These are phyloP conservation scores for Hypsibius dujardini DNA, from an alignment of 1,140 invertebrate species.

Conservation along the genomic window DNA sequence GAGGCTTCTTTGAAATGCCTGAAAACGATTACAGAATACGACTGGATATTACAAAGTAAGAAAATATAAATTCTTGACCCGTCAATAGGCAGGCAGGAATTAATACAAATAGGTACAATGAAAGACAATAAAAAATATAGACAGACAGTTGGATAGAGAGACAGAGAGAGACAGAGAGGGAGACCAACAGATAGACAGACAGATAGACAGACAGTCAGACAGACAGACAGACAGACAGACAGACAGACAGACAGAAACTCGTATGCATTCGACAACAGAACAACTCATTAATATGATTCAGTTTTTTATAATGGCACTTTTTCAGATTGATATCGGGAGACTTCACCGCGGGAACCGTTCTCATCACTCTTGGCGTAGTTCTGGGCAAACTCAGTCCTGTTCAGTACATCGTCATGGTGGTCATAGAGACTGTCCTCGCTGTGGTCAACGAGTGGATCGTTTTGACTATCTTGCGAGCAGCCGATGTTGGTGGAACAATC, in stretches of 20 bases:
- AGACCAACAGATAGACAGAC: too few relatives aligned
- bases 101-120: too few relatives aligned
- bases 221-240: too few relatives aligned
- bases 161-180: too few relatives aligned
- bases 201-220: too few relatives aligned
- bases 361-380: constrained; percentile 79
- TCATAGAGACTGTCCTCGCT: constrained; percentile 56
- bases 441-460: constrained; percentile 61
- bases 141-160: too few relatives aligned
- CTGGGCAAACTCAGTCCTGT: constrained; percentile 65
- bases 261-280: too few relatives aligned
- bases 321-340: constrained; percentile 59
- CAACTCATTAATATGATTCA: too few relatives aligned
- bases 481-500: constrained; percentile 62
- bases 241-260: too few relatives aligned
- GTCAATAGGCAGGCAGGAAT: neutral
- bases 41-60: constrained; percentile 33
- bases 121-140: too few relatives aligned
- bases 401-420: constrained; percentile 62
- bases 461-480: constrained; percentile 40
- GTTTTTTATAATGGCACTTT: constrained; percentile 16
- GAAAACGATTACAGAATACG: constrained; percentile 27
- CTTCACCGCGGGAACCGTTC: constrained; percentile 64
- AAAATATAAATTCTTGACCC: neutral
- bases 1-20: constrained; percentile 48